These are phyloP conservation scores for Aegithalos caudatus DNA, from an alignment of 2,113 vertebrate genomes.

Conservation along the genomic window DNA sequence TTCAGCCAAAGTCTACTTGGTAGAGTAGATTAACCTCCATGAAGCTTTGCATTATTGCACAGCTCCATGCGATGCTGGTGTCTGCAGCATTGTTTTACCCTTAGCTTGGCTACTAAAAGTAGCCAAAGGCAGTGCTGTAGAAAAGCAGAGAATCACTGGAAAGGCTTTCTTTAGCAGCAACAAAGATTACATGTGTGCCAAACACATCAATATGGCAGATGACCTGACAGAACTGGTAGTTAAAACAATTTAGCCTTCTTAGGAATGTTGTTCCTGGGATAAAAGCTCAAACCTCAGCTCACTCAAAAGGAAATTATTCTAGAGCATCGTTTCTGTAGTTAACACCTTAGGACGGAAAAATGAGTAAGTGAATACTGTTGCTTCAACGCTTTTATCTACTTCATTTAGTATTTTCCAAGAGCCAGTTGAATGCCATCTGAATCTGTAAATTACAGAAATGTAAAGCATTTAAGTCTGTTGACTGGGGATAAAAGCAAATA, in stretches of 20 bases:
- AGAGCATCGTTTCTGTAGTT: not conserved
- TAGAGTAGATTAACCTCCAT: not conserved
- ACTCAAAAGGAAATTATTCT: not conserved
- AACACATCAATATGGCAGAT: not conserved
- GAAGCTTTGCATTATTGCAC: not conserved
- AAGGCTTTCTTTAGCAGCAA: not conserved
- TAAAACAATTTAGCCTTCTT: not conserved
- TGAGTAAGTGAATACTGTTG: not conserved
- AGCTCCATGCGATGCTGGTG: not conserved
- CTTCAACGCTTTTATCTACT: not conserved
- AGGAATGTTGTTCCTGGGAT: not conserved
- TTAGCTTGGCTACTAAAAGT: not conserved
- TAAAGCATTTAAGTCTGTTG: not conserved
- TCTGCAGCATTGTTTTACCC: not conserved
- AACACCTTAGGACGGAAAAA: not conserved
- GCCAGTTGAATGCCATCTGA: not conserved
- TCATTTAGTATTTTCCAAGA: constrained; percentile 17
- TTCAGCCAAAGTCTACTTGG: constrained; percentile 31
- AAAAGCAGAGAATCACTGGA: not conserved
- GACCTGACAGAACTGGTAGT: not conserved
- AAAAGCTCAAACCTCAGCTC: constrained; percentile 10
- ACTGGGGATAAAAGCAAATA: not conserved
- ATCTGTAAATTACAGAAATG: constrained; percentile 12
- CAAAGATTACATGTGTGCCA: not conserved
- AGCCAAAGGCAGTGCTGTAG: not conserved